Percentiles rank a stretch among this genome's conserved stretches.
Evolutionary conservation across 1,140 invertebrate species (phyloP).

Genomic region (Amyelois transitella): DNA sequence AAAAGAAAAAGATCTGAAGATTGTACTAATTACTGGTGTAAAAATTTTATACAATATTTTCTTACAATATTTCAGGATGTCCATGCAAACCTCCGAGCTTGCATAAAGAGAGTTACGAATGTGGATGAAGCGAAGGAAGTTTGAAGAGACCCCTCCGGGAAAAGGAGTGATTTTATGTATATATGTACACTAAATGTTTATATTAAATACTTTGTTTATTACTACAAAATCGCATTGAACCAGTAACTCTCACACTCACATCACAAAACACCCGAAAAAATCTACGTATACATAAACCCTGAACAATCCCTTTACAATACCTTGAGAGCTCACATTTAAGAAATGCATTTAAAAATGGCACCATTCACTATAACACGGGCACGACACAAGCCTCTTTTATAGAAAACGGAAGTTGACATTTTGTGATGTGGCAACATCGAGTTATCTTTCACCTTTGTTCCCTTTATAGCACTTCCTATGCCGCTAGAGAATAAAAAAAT

Average conservation of each 20-base stretch:
- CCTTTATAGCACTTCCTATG: constrained; percentile 41
- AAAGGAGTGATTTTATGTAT: too few relatives aligned
- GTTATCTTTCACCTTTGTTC: constrained; percentile 45
- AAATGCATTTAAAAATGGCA: constrained; percentile 30
- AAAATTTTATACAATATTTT: too few relatives aligned
- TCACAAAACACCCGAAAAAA: not conserved
- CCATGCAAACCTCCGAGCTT: too few relatives aligned
- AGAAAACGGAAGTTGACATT: constrained; percentile 57
- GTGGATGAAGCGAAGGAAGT: too few relatives aligned
- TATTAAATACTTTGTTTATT: too few relatives aligned
- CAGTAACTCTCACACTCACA: constrained; percentile 7
- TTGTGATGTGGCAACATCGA: constrained; percentile 29
- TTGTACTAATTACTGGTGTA: too few relatives aligned
- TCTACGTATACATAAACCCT: constrained; percentile 15
- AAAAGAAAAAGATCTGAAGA: too few relatives aligned
- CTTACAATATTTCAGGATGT: too few relatives aligned
- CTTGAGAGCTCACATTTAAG: constrained; percentile 33
- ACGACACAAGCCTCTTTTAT: constrained; percentile 27
- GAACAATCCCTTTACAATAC: constrained; percentile 35
- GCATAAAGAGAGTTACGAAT: too few relatives aligned
- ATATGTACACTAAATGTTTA: too few relatives aligned
- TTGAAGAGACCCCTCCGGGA: too few relatives aligned
- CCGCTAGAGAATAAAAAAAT: not conserved
- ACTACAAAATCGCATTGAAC: constrained; percentile 1
- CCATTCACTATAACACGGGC: constrained; percentile 35